Evolutionary conservation across 1,140 invertebrate genomes (phyloP), one percentile per base, ranked within the genome.

Genomic region (Phthorimaea operculella): DNA sequence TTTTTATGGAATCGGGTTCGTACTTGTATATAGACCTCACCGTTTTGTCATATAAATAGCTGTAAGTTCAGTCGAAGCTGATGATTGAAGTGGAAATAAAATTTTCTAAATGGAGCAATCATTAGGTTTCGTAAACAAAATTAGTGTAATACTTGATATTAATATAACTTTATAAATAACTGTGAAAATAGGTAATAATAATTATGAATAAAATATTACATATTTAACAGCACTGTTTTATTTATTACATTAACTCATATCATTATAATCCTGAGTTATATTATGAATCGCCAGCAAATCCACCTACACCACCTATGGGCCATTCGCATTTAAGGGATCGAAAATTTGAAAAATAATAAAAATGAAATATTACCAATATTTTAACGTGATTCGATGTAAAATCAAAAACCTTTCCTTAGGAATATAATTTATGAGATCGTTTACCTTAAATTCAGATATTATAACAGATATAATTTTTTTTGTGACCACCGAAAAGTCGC

Each of bases 101-200:
- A 82, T 79, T 83, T 86, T 86, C 83, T 86, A 81, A 86, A 80
- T 75, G 76, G 76, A 86, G 79, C 84, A 87, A 86, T 87, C 84
- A 79, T 84, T 86, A 82, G 84, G 72, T 71, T 83, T 78, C 76
- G 84, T 81, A 83, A 86, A 80, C 76, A 85, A 85, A 83, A 65
- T 79, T 83, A 83, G 80, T 68, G 70, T 83, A 83, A 82, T 83
- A 85, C 75, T 85, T 86, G 85, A 87, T 87, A 87, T 87, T 87
- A 86, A 86, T 86, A 87, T 86, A 87, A 87, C 85, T 87, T 86
- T 86, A 87, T 86, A 86, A 87, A 86, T 87, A 86, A 86, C 80
- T 87, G 82, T 86, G 82, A 83, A 85, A 81, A 85, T 86, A 85
- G 83, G 74, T 85, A 85, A 85, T 84, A 82, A 85, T 79, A 80